Evolutionary conservation across 2,888 invertebrate species (phyloP), one percentile per base, ranked within the genome.

Genomic region (Margaritifera margaritifera): DNA sequence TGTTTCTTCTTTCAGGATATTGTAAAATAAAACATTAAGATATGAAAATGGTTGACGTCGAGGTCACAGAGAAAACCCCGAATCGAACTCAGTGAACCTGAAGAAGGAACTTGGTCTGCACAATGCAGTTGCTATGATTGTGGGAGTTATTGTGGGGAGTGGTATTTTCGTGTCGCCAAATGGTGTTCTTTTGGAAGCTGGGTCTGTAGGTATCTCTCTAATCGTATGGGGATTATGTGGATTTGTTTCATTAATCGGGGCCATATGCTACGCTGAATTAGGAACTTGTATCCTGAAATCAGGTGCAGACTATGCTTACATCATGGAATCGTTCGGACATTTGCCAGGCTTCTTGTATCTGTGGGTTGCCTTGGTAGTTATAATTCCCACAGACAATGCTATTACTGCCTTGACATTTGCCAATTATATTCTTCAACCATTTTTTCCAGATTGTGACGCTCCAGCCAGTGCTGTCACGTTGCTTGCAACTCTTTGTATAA

Each of bases 251-350:
- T 94, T 96, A 92, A 93, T 98, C 66, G 98, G 98, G 5, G 98
- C 98, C 0, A 91, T 98, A 27, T 99, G 98, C 90, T 99, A 99
- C 90, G 97, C 98, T 18, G 98, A 99, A 92, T 92, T 98, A 79
- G 98, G 98, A 94, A 97, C 97, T 53, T 95, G 96, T 94, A 97
- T 98, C 82, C 96, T 97, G 0, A 96, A 96, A 89, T 96, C 96
- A 0, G 98, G 98, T 0, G 98, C 97, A 1, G 98, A 98, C 91
- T 98, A 98, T 90, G 97, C 97, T 0, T 98, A 98, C 90, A 96
- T 98, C 72, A 93, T 94, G 71, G 94, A 95, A 86, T 95, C 97
- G 0, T 97, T 91, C 74, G 98, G 98, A 1, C 93, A 94, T 6
- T 91, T 98, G 42, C 96, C 95, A 0, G 95, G 96, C 0, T 98